Percentiles rank a stretch among this genome's conserved stretches.
Conservation (phyloP, 2,797 vertebrate genomes). For the Monodelphis domestica region DNA sequence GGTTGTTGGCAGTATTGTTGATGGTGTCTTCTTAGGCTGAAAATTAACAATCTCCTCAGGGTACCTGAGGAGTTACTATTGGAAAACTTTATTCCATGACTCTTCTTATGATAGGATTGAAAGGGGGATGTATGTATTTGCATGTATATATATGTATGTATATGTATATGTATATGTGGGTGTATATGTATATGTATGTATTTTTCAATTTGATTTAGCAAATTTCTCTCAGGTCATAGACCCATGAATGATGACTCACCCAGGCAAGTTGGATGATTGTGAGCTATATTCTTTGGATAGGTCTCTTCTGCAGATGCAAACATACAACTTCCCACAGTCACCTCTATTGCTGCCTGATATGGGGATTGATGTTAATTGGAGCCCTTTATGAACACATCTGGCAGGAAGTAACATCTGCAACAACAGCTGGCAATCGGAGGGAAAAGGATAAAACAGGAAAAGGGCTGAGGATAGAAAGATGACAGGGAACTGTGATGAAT, state of each 20-base stretch:
- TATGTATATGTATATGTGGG: not conserved
- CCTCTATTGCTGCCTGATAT: not conserved
- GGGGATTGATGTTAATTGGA: slow-evolving; percentile 34
- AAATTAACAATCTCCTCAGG: not conserved
- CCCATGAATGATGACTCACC: not conserved
- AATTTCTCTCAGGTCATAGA: not conserved
- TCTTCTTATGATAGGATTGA: not conserved
- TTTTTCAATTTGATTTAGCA: slow-evolving; percentile 13
- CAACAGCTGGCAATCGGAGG: slow-evolving; percentile 62
- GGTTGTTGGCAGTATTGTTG: not conserved
- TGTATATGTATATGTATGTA: no score
- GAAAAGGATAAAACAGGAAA: not conserved
- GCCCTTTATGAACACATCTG: slow-evolving; percentile 64
- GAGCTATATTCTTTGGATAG: slow-evolving; percentile 1
- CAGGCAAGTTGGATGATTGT: fast-evolving
- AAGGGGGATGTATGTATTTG: not conserved
- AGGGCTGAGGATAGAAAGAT: slow-evolving; percentile 19
- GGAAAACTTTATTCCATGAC: not conserved
- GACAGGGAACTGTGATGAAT: not conserved
- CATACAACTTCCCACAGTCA: not conserved
- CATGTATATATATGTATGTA: not conserved
- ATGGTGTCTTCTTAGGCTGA: not conserved
- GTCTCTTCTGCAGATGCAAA: not conserved
- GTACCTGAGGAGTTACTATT: not conserved
- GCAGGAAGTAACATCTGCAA: slow-evolving; percentile 68